phyloP scores from a whole-genome alignment of 2,113 vertebrate species.

The Neogobius melanostomus region DNA sequence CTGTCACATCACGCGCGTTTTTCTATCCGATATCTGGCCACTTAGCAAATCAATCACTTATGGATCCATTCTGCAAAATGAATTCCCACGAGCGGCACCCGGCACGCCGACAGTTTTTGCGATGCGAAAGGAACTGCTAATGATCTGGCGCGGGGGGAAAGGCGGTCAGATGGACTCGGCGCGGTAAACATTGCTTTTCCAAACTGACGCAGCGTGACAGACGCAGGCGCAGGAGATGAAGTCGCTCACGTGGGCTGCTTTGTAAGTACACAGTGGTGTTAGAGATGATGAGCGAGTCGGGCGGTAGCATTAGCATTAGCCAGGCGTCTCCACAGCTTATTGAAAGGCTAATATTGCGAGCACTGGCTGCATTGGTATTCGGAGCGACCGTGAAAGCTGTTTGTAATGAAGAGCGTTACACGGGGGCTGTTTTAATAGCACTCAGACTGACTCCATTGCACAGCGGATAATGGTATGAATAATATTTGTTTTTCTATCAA shows the following conservation, averaged over 20 bases:
- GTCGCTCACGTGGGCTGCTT: slow-evolving; percentile 29
- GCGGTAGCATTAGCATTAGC: slow-evolving; percentile 41
- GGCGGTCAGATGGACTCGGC: slow-evolving; percentile 1
- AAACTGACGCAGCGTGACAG: slow-evolving; percentile 21
- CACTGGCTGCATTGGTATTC: slow-evolving; percentile 28
- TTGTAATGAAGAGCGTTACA: slow-evolving; percentile 39
- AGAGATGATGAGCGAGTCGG: slow-evolving; percentile 25
- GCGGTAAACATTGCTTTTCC: slow-evolving; percentile 33
- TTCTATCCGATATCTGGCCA: not conserved
- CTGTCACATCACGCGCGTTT: not conserved
- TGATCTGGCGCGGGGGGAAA: slow-evolving; percentile 23
- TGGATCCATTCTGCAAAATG: slow-evolving; percentile 36
- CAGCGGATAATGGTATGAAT: slow-evolving; percentile 16
- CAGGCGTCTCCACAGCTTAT: slow-evolving; percentile 26
- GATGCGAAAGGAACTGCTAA: slow-evolving; percentile 24
- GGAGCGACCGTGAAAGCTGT: slow-evolving; percentile 20
- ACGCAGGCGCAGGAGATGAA: slow-evolving; percentile 28
- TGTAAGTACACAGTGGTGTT: slow-evolving; percentile 24
- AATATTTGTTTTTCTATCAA: slow-evolving; percentile 14
- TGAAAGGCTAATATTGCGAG: slow-evolving; percentile 10
- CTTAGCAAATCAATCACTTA: slow-evolving; percentile 43
- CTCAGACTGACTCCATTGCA: slow-evolving; percentile 28
- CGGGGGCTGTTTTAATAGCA: slow-evolving; percentile 32
- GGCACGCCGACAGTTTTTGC: not conserved
- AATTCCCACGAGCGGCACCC: slow-evolving; percentile 9